Evolutionary conservation across 2,113 vertebrate species (phyloP).

Genomic region (Panthera leo): DNA sequence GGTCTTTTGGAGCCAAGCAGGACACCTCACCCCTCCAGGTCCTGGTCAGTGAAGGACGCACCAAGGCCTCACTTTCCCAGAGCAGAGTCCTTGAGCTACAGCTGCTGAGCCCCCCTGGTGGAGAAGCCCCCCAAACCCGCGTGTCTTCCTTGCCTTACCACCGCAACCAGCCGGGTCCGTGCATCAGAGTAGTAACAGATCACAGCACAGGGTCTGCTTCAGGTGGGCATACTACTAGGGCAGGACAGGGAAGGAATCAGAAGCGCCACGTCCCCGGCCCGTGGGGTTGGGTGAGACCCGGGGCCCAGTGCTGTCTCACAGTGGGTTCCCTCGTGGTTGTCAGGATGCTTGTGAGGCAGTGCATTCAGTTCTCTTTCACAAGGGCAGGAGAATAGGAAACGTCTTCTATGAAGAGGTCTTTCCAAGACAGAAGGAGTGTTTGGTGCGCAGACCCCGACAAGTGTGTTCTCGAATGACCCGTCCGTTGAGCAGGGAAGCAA

Average conservation of each 20-base stretch:
- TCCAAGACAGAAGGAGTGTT: not conserved
- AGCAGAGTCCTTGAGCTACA: not conserved
- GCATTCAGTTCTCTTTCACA: not conserved
- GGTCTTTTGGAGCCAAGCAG: not conserved
- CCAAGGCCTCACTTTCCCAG: not conserved
- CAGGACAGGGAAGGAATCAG: not conserved
- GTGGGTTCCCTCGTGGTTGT: not conserved
- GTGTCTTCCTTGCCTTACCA: not conserved
- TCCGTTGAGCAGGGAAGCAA: not conserved
- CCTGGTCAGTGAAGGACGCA: not conserved
- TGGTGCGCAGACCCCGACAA: not conserved
- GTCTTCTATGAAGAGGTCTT: not conserved
- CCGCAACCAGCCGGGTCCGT: not conserved
- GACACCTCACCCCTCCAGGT: not conserved
- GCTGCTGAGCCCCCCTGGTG: not conserved
- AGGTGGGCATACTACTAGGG: not conserved
- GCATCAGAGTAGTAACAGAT: not conserved
- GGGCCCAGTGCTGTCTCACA: not conserved
- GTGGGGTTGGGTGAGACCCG: not conserved
- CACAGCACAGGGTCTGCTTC: not conserved
- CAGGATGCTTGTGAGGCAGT: not conserved
- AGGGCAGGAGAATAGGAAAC: not conserved
- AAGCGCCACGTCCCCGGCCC: fast-evolving
- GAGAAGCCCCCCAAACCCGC: fast-evolving
- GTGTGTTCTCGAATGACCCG: not conserved